Evolutionary conservation across 1,140 invertebrate species (phyloP).

Genomic region (Procambarus virginalis): DNA sequence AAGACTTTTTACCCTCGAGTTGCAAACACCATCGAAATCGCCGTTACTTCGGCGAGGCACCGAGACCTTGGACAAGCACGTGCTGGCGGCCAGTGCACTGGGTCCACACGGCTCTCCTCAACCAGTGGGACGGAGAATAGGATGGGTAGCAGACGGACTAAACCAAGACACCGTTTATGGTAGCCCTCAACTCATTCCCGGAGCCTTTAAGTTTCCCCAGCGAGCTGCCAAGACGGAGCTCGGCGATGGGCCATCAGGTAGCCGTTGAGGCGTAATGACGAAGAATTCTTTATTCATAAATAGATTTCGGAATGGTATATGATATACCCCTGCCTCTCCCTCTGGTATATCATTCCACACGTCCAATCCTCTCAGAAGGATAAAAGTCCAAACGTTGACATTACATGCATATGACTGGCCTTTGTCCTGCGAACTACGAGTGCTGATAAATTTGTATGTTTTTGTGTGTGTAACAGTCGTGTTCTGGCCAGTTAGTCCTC

Average conservation of each 20-base stretch:
- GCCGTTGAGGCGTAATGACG: constrained; percentile 21
- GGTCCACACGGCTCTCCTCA: too few species aligned
- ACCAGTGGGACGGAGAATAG: too few species aligned
- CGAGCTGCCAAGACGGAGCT: neutral
- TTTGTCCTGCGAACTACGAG: constrained; percentile 21
- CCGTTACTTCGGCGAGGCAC: too few species aligned
- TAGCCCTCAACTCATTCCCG: too few species aligned
- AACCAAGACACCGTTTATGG: too few species aligned
- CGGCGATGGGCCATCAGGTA: neutral
- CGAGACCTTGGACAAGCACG: too few species aligned
- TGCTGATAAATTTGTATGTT: constrained; percentile 17
- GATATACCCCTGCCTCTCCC: too few species aligned
- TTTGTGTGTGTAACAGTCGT: constrained; percentile 4
- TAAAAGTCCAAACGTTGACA: neutral
- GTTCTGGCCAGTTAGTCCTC: neutral
- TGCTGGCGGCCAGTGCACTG: too few species aligned
- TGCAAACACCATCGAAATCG: too few species aligned
- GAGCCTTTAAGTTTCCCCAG: neutral
- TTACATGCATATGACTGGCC: constrained; percentile 16
- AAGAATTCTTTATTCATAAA: neutral
- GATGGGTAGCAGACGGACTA: too few species aligned
- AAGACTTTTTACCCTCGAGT: too few species aligned
- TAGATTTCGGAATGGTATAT: neutral
- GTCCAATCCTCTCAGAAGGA: neutral
- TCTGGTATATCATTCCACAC: neutral